Evolutionary conservation across 2,888 invertebrate genomes (phyloP), one percentile per base, ranked within the genome.

Genomic region (Parnassius orleans): DNA sequence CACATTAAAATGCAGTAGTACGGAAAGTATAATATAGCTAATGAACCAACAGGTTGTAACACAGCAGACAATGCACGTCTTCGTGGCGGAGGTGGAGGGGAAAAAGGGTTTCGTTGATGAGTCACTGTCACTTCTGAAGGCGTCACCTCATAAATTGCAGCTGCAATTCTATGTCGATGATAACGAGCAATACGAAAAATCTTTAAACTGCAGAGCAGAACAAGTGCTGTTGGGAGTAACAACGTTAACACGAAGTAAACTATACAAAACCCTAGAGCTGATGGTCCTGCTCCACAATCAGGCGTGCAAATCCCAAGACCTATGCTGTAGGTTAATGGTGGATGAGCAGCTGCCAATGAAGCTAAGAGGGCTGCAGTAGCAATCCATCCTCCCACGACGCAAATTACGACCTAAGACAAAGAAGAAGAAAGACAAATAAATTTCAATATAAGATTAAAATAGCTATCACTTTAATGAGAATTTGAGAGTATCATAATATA

Each of bases 121-220:
- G 96, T 96, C n/a, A n/a, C n/a, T n/a, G n/a, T n/a, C n/a, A n/a
- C n/a, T 0, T 96, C 96, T 10, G 96, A 95, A 58, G 96, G 82
- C 0, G 96, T 96, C 51, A 96, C 96, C 90, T 96, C 96, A 85
- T 95, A 96, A 69, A 96, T 96, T 24, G 96, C 96, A 53, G 96
- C 95, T 42, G 96, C 96, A 70, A 97, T 97, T 64, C 96, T 93
- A 79, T 96, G 96, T 9, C 96, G 93, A 76, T 97, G 96, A 80
- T 96, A 95, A 1, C 94, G 87, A 10, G 94, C 94, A 63, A 94
- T 94, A 75, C 94, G 93, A 57, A 94, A 86, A 57, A 94, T 93
- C 90, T 95, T 95, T 52, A 95, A 85, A 76, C 95, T 96, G 84
- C 95, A 96, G 66, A 94, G 90, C 19, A 95, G 92, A 48, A 96